These are phyloP conservation scores for Styela clava DNA, from an alignment of 23 tunicate genomes.

Conservation along the genomic window DNA sequence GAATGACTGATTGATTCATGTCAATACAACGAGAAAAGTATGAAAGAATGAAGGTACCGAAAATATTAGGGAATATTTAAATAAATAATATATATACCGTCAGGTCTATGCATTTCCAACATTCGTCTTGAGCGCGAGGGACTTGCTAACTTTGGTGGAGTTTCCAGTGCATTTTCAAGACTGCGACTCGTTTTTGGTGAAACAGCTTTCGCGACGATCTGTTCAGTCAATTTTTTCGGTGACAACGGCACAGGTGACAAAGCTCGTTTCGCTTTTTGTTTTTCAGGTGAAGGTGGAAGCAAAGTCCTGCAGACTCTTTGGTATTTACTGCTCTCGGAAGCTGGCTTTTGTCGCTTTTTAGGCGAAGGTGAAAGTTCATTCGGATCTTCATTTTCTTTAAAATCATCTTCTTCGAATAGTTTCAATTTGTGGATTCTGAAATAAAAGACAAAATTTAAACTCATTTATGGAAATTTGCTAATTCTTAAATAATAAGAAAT, in stretches of 20 bases:
- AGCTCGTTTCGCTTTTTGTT: no score
- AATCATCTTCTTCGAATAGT: slow-evolving; percentile 6
- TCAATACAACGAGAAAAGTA: no score
- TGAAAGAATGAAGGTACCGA: no score
- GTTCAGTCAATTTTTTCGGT: not conserved
- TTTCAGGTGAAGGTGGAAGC: not conserved
- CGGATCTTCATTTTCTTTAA: slow-evolving; percentile 12
- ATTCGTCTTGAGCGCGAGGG: not conserved
- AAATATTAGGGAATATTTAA: no score
- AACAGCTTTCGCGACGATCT: not conserved
- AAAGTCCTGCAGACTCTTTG: not conserved
- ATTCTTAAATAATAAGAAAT: no score
- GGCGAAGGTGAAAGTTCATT: not conserved
- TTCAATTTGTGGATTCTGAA: not conserved
- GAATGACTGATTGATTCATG: no score
- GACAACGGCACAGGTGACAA: not conserved
- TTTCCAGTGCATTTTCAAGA: not conserved
- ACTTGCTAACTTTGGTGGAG: not conserved
- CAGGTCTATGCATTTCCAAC: not conserved
- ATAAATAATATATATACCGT: not conserved
- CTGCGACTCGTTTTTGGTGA: not conserved
- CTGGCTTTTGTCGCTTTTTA: not conserved
- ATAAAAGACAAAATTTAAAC: not conserved
- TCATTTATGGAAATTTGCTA: no score
- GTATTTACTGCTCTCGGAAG: not conserved